Conservation (phyloP, 2,888 invertebrate species). For the Eilema griseolum region DNA sequence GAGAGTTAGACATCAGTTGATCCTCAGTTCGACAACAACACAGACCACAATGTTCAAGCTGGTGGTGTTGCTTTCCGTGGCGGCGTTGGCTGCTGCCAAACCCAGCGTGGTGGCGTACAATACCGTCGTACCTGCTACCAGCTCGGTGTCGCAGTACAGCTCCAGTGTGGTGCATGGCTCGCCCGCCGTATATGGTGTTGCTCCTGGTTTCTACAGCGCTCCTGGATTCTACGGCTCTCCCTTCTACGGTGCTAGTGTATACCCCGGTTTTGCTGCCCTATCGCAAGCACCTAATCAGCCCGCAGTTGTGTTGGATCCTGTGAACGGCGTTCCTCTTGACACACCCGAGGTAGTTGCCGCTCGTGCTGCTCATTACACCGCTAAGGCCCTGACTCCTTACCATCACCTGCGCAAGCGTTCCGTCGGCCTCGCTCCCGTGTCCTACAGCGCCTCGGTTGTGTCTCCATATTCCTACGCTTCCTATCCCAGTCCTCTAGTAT, state of each 20-base stretch:
- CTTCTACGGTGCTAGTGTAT: slow-evolving; percentile 43
- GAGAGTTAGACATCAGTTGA: slow-evolving; percentile 74
- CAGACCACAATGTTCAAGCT: slow-evolving; percentile 84
- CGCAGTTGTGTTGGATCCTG: slow-evolving; percentile 78
- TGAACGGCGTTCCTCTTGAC: slow-evolving; percentile 81
- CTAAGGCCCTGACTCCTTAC: slow-evolving; percentile 74
- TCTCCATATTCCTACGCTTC: slow-evolving; percentile 54
- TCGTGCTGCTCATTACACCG: slow-evolving; percentile 79
- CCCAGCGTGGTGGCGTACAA: slow-evolving; percentile 69
- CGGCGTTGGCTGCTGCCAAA: slow-evolving; percentile 87
- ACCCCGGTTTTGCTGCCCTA: slow-evolving; percentile 51
- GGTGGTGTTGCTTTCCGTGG: slow-evolving; percentile 88
- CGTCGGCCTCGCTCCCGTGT: slow-evolving; percentile 56
- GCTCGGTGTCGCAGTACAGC: slow-evolving; percentile 68
- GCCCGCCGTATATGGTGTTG: slow-evolving; percentile 62
- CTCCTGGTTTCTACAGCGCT: slow-evolving; percentile 67
- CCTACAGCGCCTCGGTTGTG: slow-evolving; percentile 69
- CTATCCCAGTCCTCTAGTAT: slow-evolving; percentile 51
- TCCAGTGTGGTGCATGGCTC: slow-evolving; percentile 68
- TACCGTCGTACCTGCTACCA: slow-evolving; percentile 59
- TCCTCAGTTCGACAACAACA: slow-evolving; percentile 70
- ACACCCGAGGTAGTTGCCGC: slow-evolving; percentile 84
- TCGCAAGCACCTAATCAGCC: slow-evolving; percentile 77
- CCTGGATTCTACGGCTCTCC: slow-evolving; percentile 54
- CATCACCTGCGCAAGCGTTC: slow-evolving; percentile 80